These are phyloP conservation scores for Hydropsyche tenuis DNA, from an alignment of 1,140 invertebrate genomes.

Conservation along the genomic window DNA sequence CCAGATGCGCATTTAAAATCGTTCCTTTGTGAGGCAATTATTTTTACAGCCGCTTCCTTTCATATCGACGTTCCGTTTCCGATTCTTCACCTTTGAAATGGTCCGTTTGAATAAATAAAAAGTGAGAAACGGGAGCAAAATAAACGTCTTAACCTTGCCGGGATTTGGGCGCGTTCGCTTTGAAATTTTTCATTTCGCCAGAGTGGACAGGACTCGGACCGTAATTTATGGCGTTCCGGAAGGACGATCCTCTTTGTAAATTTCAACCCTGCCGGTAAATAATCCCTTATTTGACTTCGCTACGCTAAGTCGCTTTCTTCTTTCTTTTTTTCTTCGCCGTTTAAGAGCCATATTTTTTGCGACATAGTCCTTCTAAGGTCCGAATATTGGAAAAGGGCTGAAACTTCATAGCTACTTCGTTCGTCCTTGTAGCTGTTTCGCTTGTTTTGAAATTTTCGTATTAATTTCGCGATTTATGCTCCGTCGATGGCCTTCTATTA, in stretches of 20 bases:
- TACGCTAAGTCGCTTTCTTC: not conserved
- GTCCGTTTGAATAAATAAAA: not conserved
- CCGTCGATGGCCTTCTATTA: not conserved
- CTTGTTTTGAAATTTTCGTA: not conserved
- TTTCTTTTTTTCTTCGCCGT: not conserved
- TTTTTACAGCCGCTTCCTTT: not conserved
- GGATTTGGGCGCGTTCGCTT: slow-evolving; percentile 2
- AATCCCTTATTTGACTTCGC: slow-evolving; percentile 18
- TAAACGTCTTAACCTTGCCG: slow-evolving; percentile 17
- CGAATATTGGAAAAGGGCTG: no score
- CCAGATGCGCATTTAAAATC: not conserved
- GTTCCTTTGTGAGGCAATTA: slow-evolving; percentile 2
- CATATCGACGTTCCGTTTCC: not conserved
- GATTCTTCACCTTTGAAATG: not conserved
- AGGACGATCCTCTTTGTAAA: not conserved
- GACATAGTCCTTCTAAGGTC: not conserved
- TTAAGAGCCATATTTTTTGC: not conserved
- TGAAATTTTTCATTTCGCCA: slow-evolving; percentile 27
- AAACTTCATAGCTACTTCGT: not conserved
- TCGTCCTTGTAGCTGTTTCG: not conserved
- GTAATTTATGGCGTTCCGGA: slow-evolving; percentile 20
- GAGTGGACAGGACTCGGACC: slow-evolving; percentile 4
- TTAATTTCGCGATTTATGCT: slow-evolving; percentile 13
- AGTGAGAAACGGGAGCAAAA: not conserved
- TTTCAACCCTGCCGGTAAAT: slow-evolving; percentile 18